A percentile compares a stretch with the other conserved stretches of the same genome.
Conservation (phyloP, 2,113 vertebrate genomes). For the Rhodinocichla rosea region DNA sequence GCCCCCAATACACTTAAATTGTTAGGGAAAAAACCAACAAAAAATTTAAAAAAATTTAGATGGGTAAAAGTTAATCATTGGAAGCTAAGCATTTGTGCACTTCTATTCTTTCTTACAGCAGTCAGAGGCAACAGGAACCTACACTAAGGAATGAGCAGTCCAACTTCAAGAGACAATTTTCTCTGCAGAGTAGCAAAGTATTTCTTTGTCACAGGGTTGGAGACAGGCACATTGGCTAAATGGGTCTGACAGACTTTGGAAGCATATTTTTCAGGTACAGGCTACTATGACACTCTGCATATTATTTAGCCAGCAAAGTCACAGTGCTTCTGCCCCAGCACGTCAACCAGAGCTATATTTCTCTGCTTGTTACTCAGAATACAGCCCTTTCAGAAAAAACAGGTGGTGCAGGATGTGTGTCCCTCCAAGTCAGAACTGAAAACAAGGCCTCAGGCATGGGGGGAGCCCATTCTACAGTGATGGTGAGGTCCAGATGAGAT, state of each 20-base stretch:
- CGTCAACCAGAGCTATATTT: neutral
- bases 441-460: neutral
- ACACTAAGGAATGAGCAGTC: conserved; percentile 42
- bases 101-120: conserved; percentile 82
- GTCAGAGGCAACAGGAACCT: conserved; percentile 72
- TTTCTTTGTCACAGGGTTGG: neutral
- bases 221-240: neutral
- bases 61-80: conserved; percentile 79
- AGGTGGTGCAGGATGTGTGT: neutral
- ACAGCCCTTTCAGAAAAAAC: neutral
- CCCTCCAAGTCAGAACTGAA: neutral
- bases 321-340: neutral
- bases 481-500: neutral
- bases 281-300: neutral
- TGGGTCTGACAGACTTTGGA: neutral
- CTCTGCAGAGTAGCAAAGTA: neutral
- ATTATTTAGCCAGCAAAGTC: neutral
- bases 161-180: conserved; percentile 26
- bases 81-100: conserved; percentile 82
- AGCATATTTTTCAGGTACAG: neutral
- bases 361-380: neutral
- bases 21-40: conserved; percentile 40
- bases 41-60: conserved; percentile 68
- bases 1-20: conserved; percentile 72
- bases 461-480: fast-evolving